Evolutionary conservation across 2,797 vertebrate species (phyloP), one percentile per base, ranked within the genome.

Genomic region (Acridotheres tristis): DNA sequence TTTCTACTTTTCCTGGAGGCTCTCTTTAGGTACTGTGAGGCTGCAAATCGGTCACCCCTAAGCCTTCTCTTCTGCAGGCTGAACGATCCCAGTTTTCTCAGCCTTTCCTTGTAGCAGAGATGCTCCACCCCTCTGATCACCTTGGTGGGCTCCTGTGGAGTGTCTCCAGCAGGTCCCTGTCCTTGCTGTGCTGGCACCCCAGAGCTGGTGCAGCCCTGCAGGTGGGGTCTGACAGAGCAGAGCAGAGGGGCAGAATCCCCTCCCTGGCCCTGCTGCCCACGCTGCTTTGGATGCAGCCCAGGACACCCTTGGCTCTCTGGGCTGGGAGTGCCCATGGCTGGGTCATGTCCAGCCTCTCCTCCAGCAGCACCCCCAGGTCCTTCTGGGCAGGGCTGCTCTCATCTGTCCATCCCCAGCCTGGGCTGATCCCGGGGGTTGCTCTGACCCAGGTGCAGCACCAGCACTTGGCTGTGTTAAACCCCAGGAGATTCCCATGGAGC

Each of bases 371-470:
- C 29, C 68, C 11, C 47, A 32, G 2, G 68, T 23, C 42, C 61
- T 15, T 34, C 68, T 47, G 23, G 23, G n/a, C 53, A 80, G 68
- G 68, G 59, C 47, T 74, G 53, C 54, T 53, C 25, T 51, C 3
- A 7, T 30, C n/a, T 80, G 23, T 7, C 6, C 76, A 80, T 59
- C 5, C 29, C 54, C 61, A 67, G 29, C 61, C 40, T 61, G 34
- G 8, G 57, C 5, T 75, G 32, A 1, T 20, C 8, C 13, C 0
- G 0, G 18, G 26, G 54, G 0, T 1, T 59, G 40, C 1, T 45
- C 47, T 1, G 0, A 6, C 3, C 30, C 30, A 36, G 2, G 6
- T 17, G 7, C 32, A 75, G 22, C 34, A 48, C 15, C 42, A 16
- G 13, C 9, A 32, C 13, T 3, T 32, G 34, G 1, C 5, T 3